Conservation (phyloP, 2,113 vertebrate species). For the Dasyurus viverrinus region DNA sequence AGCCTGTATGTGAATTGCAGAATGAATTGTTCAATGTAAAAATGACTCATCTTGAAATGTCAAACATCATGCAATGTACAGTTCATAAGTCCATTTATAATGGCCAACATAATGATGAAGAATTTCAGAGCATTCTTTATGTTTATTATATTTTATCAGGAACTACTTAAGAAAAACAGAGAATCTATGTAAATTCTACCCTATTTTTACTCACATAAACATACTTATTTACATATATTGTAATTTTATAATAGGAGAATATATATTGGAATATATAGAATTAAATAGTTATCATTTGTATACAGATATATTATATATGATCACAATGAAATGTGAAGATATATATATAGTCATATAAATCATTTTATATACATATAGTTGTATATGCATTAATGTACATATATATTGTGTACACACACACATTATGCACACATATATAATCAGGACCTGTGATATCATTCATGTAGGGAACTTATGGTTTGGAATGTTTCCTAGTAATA, state of each 20-base stretch:
- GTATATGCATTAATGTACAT: neutral
- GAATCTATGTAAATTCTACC: neutral
- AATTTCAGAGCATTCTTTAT: neutral
- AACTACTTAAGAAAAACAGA: constrained; percentile 15
- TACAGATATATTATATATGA: neutral
- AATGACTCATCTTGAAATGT: constrained; percentile 21
- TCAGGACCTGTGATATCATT: no score
- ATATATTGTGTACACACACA: neutral
- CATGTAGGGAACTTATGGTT: neutral
- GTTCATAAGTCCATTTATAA: constrained; percentile 19
- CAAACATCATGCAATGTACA: constrained; percentile 14
- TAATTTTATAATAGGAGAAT: neutral
- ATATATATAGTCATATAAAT: no score
- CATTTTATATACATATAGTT: neutral
- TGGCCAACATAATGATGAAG: neutral
- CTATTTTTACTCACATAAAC: neutral
- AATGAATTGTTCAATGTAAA: neutral
- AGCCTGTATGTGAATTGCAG: constrained; percentile 5
- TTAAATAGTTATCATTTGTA: no score
- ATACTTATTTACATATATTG: neutral
- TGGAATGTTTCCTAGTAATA: neutral
- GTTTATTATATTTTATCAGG: neutral
- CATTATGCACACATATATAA: no score
- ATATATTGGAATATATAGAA: neutral
- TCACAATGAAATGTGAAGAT: neutral